These are phyloP conservation scores for Papilio polytes DNA, from an alignment of 1,140 invertebrate species.

Conservation along the genomic window DNA sequence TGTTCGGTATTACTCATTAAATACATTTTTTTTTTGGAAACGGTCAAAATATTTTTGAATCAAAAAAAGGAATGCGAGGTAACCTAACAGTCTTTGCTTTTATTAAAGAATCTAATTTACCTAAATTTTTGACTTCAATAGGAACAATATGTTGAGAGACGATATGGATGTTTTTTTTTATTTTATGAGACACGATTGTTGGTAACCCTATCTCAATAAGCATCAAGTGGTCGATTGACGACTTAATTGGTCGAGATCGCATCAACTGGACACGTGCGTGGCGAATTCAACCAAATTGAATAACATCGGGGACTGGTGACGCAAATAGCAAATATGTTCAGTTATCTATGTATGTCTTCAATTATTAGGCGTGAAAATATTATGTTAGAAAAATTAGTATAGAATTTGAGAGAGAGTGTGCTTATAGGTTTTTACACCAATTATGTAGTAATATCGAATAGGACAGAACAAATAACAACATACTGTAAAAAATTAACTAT, in stretches of 20 bases:
- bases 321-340: slow-evolving; percentile 42
- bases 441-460: no score
- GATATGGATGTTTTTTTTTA: not conserved
- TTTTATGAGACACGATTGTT: not conserved
- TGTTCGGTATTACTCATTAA: no score
- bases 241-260: slow-evolving; percentile 47
- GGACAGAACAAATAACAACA: no score
- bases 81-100: not conserved
- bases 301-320: slow-evolving; percentile 19
- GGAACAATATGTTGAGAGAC: not conserved
- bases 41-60: no score
- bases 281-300: slow-evolving; percentile 46
- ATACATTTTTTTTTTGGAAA: not conserved
- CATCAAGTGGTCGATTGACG: slow-evolving; percentile 46
- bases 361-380: slow-evolving; percentile 24
- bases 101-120: not conserved
- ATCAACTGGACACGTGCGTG: slow-evolving; percentile 42
- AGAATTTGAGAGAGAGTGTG: not conserved
- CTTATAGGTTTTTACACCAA: no score
- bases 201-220: slow-evolving; percentile 32
- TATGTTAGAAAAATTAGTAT: not conserved
- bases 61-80: no score
- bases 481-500: no score
- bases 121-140: not conserved
- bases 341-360: slow-evolving; percentile 31